phyloP scores from a whole-genome alignment of 2,113 vertebrate genomes.

The Himantopus leucocephalus region DNA sequence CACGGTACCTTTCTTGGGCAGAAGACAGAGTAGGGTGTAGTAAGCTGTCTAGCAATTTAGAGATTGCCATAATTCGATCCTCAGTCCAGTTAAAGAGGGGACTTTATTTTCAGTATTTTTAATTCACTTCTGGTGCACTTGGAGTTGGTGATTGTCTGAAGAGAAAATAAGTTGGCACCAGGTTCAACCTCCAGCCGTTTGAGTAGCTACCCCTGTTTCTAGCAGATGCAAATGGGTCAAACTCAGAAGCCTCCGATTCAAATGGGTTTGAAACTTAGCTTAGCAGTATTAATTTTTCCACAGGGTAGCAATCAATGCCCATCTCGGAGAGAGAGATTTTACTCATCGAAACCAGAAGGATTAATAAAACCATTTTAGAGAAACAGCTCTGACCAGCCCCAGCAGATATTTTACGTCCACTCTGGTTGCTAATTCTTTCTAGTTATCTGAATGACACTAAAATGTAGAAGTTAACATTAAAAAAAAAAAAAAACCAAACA shows the following conservation, averaged over 20 bases:
- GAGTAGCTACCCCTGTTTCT: background rate
- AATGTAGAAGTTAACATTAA: background rate
- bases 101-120: background rate
- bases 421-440: background rate
- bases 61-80: background rate
- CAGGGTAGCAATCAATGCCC: background rate
- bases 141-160: background rate
- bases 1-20: background rate
- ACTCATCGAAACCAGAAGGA: background rate
- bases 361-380: background rate
- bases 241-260: background rate
- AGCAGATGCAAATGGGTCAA: background rate
- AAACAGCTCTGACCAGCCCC: background rate
- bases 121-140: background rate
- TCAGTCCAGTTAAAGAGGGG: background rate
- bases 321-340: background rate
- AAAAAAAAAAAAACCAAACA: background rate
- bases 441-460: background rate
- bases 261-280: background rate
- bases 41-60: background rate
- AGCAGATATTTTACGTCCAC: background rate
- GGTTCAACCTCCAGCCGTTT: background rate
- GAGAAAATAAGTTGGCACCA: background rate
- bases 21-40: background rate
- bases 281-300: background rate